Conservation (phyloP, 2,797 vertebrate species). For the Paedocypris micromegethes region DNA sequence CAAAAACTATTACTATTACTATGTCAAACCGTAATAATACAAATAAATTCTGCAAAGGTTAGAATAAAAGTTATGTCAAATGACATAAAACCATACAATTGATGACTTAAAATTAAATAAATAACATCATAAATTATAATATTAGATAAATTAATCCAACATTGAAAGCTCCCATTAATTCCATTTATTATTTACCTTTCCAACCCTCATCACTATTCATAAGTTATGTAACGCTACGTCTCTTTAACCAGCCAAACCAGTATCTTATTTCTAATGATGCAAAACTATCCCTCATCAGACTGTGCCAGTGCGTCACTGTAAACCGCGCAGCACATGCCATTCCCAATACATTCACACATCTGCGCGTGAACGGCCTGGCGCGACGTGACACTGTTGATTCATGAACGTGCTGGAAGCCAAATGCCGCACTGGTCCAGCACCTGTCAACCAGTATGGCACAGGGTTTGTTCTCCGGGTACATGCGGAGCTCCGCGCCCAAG, state of each 20-base stretch:
- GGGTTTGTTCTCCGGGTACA: conserved; percentile 3
- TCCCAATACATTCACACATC: conserved; percentile 10
- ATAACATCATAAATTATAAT: no score
- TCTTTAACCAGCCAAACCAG: conserved; percentile 20
- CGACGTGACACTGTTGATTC: conserved; percentile 2
- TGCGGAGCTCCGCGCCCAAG: not conserved
- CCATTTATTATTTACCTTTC: no score
- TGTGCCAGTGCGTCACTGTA: conserved; percentile 11
- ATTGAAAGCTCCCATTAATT: no score
- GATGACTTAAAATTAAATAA: no score
- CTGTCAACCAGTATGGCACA: conserved; percentile 56
- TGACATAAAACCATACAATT: no score
- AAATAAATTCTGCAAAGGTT: no score
- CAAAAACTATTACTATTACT: no score
- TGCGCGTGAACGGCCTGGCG: not conserved
- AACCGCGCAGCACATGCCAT: not conserved
- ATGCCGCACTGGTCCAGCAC: conserved; percentile 30
- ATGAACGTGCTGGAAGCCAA: not conserved
- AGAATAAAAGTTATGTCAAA: no score
- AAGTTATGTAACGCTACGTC: conserved; percentile 1
- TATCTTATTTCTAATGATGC: not conserved
- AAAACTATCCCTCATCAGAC: not conserved
- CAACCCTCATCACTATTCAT: not conserved
- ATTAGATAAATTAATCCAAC: no score
- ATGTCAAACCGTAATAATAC: no score